These are phyloP conservation scores for Drosophila subquinaria DNA, from an alignment of 2,888 invertebrate genomes.

Conservation along the genomic window DNA sequence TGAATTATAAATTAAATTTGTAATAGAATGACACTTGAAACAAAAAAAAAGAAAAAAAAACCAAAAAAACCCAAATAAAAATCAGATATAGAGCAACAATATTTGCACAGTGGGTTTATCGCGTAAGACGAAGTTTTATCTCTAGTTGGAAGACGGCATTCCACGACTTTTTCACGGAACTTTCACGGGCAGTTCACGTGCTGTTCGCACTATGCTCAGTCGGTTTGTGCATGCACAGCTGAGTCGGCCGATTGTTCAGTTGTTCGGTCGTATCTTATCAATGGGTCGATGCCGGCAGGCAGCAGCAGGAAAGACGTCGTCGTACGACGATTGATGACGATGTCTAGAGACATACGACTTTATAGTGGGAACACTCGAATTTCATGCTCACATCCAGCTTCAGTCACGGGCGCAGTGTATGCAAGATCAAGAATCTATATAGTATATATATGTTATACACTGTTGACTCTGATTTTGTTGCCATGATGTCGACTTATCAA, in stretches of 20 bases:
- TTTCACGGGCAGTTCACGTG: slow-evolving; percentile 73
- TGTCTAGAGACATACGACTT: not conserved
- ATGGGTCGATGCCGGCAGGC: slow-evolving; percentile 5
- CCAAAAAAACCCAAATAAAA: not conserved
- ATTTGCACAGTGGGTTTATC: slow-evolving; percentile 5
- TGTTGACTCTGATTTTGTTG: slow-evolving; percentile 8
- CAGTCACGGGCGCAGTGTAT: slow-evolving; percentile 41
- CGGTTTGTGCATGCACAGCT: slow-evolving; percentile 62
- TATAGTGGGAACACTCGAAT: slow-evolving; percentile 24
- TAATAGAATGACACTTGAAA: slow-evolving; percentile 10
- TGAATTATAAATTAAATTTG: slow-evolving; percentile 36
- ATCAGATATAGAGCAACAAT: slow-evolving; percentile 8
- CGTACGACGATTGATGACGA: slow-evolving; percentile 3
- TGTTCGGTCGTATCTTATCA: slow-evolving; percentile 67
- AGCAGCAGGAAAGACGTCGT: slow-evolving; percentile 19
- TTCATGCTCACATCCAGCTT: slow-evolving; percentile 33
- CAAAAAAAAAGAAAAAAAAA: not conserved
- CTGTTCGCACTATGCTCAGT: slow-evolving; percentile 45
- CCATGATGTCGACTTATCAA: slow-evolving; percentile 40
- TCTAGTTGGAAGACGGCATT: slow-evolving; percentile 26
- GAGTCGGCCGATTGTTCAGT: slow-evolving; percentile 53
- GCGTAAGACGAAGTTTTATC: slow-evolving; percentile 40
- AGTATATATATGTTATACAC: slow-evolving; percentile 5
- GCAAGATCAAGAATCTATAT: slow-evolving; percentile 21
- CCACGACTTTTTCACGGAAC: slow-evolving; percentile 47